Base-by-base conservation (phyloP, 2,113 vertebrate genomes). In the Chaetodon trifascialis region DNA sequence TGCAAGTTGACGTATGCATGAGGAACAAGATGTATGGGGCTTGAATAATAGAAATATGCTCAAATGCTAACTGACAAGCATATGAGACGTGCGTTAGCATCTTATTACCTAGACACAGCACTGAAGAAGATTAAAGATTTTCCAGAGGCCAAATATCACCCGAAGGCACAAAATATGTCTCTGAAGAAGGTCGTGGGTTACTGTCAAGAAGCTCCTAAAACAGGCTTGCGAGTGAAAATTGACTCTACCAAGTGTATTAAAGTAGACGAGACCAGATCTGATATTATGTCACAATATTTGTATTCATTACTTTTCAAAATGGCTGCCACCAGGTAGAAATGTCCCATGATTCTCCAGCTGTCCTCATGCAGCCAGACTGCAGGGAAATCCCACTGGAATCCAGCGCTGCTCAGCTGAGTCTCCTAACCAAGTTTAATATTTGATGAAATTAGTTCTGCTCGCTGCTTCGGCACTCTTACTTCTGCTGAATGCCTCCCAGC, bases 361-460 rank as follows among this genome's bases (percentile, higher is more conserved):
- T 80, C 63, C 52, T 71, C 63, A 17, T 63, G 74, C 56, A 52
- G 77, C 10, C 21, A 17, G 60, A 40, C 70, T 80, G 73, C 58
- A 56, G 75, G 54, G 74, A 90, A 87, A 74, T 90, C 89, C 78
- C 88, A 69, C 51, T 19, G 83, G 84, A 89, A 52, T 44, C 67
- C 69, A 62, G 83, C 59, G 42, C 83, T 49, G 76, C 82, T 92
- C 86, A 82, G 79, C 85, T 77, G 80, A 75, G 86, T 89, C 84
- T 79, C 70, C 87, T 68, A 84, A 93, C 85, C 91, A 87, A 76
- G 89, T 93, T 96, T 90, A 95, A 95, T 95, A 95, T 96, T 95
- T 96, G 89, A 95, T 96, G 86, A 94, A 85, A 94, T 96, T 95
- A 95, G 78, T 95, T 95, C 94, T 93, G 93, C 94, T 89, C 86